A percentile compares a stretch with the other conserved stretches of the same genome.
Conservation (phyloP, 2,113 vertebrate species). For the Tilapia sparmanii region DNA sequence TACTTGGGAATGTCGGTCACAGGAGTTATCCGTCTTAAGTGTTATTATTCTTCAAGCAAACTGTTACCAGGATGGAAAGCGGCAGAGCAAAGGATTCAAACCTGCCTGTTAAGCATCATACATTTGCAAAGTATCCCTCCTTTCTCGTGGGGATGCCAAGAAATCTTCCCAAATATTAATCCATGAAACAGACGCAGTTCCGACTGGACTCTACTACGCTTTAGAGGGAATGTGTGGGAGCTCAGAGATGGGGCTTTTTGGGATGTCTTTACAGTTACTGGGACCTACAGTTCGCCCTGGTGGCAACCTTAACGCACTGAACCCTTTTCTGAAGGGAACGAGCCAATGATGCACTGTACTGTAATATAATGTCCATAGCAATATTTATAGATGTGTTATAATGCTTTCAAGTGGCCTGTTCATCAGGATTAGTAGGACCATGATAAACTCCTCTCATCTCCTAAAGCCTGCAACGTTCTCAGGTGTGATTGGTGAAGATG, state of each 20-base stretch:
- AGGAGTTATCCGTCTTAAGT: conserved; percentile 14
- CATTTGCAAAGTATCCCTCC: neutral
- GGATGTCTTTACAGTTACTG: conserved; percentile 51
- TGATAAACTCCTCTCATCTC: conserved; percentile 37
- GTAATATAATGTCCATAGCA: conserved; percentile 77
- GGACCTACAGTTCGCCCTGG: conserved; percentile 63
- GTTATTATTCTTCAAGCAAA: conserved; percentile 30
- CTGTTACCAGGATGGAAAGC: conserved; percentile 13
- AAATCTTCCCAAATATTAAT: conserved; percentile 16
- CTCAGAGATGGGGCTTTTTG: conserved; percentile 17
- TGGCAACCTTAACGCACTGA: conserved; percentile 70
- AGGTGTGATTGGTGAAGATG: conserved; percentile 53
- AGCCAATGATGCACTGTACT: conserved; percentile 79
- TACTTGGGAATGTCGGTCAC: conserved; percentile 3
- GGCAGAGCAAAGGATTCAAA: conserved; percentile 10
- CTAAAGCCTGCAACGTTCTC: conserved; percentile 59
- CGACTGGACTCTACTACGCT: conserved; percentile 19
- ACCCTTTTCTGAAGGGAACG: conserved; percentile 60
- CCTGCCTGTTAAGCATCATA: conserved; percentile 16
- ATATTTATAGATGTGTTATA: conserved; percentile 78
- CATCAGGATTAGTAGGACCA: conserved; percentile 43
- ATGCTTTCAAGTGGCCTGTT: conserved; percentile 59
- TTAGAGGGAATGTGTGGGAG: conserved; percentile 20
- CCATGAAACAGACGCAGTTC: conserved; percentile 18
- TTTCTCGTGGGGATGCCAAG: neutral